Percentiles rank a stretch among this genome's conserved stretches.
Evolutionary conservation across 30 jellyfish, hydroid and myxozoan genomes (phyloP).

Genomic region (Cassiopea andromeda): DNA sequence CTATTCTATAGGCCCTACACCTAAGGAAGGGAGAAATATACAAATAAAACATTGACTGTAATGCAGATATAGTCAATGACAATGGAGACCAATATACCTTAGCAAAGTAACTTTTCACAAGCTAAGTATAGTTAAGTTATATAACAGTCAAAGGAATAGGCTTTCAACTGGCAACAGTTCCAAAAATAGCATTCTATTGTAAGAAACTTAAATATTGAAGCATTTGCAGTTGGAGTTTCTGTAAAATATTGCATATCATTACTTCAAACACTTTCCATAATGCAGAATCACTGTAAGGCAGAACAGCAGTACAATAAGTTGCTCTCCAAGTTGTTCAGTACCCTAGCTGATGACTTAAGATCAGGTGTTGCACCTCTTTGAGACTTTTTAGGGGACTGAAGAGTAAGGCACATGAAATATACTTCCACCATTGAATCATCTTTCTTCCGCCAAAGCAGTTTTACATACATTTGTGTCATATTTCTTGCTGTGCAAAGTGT

Average conservation of each 20-base stretch:
- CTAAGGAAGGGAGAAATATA: background rate
- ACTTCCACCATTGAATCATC: background rate
- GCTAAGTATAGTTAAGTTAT: background rate
- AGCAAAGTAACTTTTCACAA: background rate
- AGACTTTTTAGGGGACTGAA: background rate
- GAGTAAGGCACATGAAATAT: background rate
- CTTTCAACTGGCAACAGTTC: background rate
- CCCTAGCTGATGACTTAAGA: no score
- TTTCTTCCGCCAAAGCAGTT: background rate
- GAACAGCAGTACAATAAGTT: background rate
- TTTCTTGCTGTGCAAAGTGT: background rate
- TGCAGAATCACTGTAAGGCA: background rate
- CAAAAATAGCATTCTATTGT: background rate
- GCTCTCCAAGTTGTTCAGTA: background rate
- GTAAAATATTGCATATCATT: background rate
- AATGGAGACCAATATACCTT: background rate
- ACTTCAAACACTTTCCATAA: background rate
- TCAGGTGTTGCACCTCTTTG: background rate
- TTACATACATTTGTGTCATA: no score
- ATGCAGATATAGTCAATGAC: background rate
- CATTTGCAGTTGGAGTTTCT: background rate
- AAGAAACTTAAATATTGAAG: background rate
- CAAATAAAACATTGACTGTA: background rate
- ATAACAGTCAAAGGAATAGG: background rate
- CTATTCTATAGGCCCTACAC: background rate